Percentiles rank a stretch among this genome's conserved stretches.
These are phyloP conservation scores for Miltochrista miniata DNA, from an alignment of 2,888 invertebrate species.

Conservation along the genomic window DNA sequence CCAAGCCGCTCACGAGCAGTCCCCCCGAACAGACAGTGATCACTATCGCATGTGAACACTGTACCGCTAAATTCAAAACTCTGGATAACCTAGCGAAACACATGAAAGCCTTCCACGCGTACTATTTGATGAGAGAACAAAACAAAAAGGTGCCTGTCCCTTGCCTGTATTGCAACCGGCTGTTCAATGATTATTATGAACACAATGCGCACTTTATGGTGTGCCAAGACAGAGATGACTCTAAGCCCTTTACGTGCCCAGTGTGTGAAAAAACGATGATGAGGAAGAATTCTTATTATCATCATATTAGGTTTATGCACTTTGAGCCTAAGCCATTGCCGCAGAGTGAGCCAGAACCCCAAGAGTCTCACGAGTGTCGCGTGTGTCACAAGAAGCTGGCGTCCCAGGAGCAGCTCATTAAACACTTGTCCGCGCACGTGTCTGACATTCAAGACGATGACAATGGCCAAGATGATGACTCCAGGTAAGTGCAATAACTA, in stretches of 20 bases:
- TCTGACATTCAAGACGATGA: slow-evolving; percentile 58
- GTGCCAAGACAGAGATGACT: slow-evolving; percentile 54
- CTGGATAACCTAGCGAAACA: slow-evolving; percentile 68
- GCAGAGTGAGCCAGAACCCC: slow-evolving; percentile 18
- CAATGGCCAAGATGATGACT: slow-evolving; percentile 48
- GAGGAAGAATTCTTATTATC: slow-evolving; percentile 54
- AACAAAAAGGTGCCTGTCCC: slow-evolving; percentile 48
- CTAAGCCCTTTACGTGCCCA: slow-evolving; percentile 52
- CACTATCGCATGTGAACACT: slow-evolving; percentile 56
- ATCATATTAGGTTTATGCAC: slow-evolving; percentile 62
- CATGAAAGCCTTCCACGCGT: slow-evolving; percentile 68
- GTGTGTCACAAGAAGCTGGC: slow-evolving; percentile 65
- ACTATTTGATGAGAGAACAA: slow-evolving; percentile 49
- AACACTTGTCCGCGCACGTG: slow-evolving; percentile 72
- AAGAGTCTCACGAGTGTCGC: slow-evolving; percentile 55
- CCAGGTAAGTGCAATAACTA: slow-evolving; percentile 46
- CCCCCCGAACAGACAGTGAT: slow-evolving; percentile 2
- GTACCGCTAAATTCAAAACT: slow-evolving; percentile 64
- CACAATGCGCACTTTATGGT: slow-evolving; percentile 59
- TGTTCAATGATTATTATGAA: slow-evolving; percentile 60
- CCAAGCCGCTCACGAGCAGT: slow-evolving; percentile 8
- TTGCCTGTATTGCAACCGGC: slow-evolving; percentile 61
- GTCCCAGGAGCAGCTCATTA: slow-evolving; percentile 64
- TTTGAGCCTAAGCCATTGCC: slow-evolving; percentile 44
- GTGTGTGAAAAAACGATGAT: slow-evolving; percentile 56